Conservation (phyloP, 2,797 vertebrate species). For the Xyrichtys novacula region DNA sequence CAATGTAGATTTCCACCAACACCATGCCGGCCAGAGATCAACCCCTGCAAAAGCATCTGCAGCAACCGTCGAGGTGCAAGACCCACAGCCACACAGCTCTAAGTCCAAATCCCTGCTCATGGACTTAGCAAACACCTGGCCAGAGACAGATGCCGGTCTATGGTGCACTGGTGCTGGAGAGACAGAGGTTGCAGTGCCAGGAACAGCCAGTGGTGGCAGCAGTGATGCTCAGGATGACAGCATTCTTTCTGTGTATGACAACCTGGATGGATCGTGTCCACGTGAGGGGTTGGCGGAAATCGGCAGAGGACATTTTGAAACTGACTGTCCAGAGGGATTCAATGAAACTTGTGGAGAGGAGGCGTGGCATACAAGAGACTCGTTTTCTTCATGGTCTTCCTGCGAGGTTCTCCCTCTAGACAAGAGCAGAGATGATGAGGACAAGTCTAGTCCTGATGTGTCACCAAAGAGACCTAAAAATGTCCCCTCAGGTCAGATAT, state of each 20-base stretch:
- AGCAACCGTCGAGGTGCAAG: constrained; percentile 42
- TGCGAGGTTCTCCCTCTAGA: constrained; percentile 80
- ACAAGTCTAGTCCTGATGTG: background rate
- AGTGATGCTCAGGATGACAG: constrained; percentile 80
- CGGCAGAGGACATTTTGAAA: constrained; percentile 14
- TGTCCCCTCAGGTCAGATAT: constrained; percentile 36
- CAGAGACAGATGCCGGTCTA: constrained; percentile 22
- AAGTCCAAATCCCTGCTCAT: constrained; percentile 18
- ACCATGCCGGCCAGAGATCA: background rate
- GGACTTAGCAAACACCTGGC: constrained; percentile 63
- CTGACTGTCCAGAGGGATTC: background rate
- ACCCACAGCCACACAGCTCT: constrained; percentile 15
- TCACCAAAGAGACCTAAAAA: constrained; percentile 38
- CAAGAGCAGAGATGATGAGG: constrained; percentile 31
- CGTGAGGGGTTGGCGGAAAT: constrained; percentile 17
- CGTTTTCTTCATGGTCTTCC: constrained; percentile 82
- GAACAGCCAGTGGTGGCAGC: constrained; percentile 64
- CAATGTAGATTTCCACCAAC: constrained; percentile 31
- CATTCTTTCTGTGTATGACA: constrained; percentile 82
- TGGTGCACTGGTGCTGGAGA: constrained; percentile 49
- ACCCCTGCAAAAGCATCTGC: constrained; percentile 24
- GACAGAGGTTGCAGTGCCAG: constrained; percentile 9
- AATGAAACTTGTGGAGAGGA: constrained; percentile 11
- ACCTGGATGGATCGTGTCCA: constrained; percentile 64
- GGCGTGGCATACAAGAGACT: constrained; percentile 48